Percentiles rank a stretch among this genome's conserved stretches.
Conservation (phyloP, 2,888 invertebrate species). For the Drosophila kuntzei region DNA sequence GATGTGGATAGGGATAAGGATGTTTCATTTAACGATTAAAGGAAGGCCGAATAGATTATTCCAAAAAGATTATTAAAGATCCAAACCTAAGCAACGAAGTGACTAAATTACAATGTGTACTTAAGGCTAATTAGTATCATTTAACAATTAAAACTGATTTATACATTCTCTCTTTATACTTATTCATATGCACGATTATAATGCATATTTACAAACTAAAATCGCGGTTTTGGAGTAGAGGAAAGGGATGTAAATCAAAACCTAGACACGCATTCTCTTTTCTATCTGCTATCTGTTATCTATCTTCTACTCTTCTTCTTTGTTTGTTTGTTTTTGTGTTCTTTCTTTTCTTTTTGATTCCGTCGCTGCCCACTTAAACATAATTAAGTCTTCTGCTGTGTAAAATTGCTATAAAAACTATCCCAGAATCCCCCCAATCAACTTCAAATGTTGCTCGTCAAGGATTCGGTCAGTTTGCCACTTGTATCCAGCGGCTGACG, state of each 20-base stretch:
- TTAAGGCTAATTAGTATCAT: slow-evolving; percentile 62
- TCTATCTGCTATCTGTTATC: background rate
- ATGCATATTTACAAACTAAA: slow-evolving; percentile 17
- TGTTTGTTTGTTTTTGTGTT: background rate
- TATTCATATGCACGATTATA: slow-evolving; percentile 11
- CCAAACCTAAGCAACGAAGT: slow-evolving; percentile 69
- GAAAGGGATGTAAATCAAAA: slow-evolving; percentile 1
- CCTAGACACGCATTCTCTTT: slow-evolving; percentile 16
- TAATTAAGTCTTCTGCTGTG: slow-evolving; percentile 80
- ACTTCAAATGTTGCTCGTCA: slow-evolving; percentile 17
- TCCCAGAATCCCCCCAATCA: slow-evolving; percentile 19
- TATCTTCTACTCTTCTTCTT: background rate
- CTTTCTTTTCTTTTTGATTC: slow-evolving; percentile 53
- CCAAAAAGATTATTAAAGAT: slow-evolving; percentile 25
- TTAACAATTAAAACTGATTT: slow-evolving; percentile 78
- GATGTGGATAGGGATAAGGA: slow-evolving; percentile 12
- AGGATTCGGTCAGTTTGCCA: slow-evolving; percentile 19
- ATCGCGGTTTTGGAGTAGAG: background rate
- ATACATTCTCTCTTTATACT: slow-evolving; percentile 53
- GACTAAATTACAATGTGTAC: slow-evolving; percentile 70
- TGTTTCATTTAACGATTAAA: background rate
- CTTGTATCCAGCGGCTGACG: slow-evolving; percentile 63
- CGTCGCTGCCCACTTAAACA: slow-evolving; percentile 63
- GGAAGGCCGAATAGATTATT: slow-evolving; percentile 1
- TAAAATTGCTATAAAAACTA: slow-evolving; percentile 77